A percentile compares a stretch with the other conserved stretches of the same genome.
Conservation (phyloP, 2,797 vertebrate species). For the Sciurus carolinensis region DNA sequence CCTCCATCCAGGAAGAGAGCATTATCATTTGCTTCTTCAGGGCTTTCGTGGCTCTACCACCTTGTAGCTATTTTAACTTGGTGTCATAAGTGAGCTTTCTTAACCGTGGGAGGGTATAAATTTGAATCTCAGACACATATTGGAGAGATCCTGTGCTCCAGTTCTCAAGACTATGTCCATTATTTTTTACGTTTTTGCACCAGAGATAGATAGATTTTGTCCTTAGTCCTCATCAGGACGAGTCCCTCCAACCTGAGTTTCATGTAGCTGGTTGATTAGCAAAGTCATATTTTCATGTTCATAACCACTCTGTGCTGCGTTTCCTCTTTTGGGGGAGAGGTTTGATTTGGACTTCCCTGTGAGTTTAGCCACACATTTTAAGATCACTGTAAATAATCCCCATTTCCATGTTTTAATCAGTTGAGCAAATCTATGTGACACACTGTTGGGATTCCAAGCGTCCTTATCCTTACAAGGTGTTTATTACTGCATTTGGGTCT, state of each 20-base stretch:
- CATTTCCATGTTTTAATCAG: not conserved
- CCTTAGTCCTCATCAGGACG: accelerated
- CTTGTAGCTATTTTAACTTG: not conserved
- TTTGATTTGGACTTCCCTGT: not conserved
- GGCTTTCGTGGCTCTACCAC: not conserved
- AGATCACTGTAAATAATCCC: not conserved
- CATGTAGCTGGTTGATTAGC: not conserved
- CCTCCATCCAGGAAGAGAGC: not conserved
- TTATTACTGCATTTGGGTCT: not conserved
- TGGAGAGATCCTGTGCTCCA: not conserved
- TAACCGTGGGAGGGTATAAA: not conserved
- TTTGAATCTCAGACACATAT: not conserved
- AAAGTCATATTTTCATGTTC: not conserved
- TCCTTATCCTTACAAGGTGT: not conserved
- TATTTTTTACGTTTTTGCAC: not conserved
- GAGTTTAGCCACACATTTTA: not conserved
- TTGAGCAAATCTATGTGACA: not conserved
- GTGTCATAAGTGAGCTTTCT: not conserved
- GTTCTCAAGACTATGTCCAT: not conserved
- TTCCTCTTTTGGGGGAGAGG: no score
- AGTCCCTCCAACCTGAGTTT: not conserved
- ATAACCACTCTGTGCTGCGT: not conserved
- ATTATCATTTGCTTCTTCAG: not conserved
- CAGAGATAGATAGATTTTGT: not conserved
- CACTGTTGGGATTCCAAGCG: not conserved